Evolutionary conservation across 1,140 invertebrate species (phyloP).

Genomic region (Drosophila takahashii): DNA sequence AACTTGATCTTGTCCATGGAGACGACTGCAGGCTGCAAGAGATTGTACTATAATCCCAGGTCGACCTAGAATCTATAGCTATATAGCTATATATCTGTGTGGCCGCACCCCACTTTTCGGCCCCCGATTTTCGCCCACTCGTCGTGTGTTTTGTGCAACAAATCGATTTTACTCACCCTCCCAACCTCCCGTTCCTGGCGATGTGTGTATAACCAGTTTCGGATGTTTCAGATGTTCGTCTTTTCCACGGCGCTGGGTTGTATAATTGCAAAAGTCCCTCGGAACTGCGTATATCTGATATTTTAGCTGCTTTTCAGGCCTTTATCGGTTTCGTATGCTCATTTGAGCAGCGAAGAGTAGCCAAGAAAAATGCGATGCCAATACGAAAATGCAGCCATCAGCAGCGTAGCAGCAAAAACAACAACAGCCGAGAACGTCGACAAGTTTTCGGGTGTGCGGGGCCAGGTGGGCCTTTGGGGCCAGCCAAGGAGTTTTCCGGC

Average conservation of each 20-base stretch:
- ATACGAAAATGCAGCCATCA: slow-evolving; percentile 61
- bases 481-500: slow-evolving; percentile 23
- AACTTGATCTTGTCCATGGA: slow-evolving; percentile 81
- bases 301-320: slow-evolving; percentile 17
- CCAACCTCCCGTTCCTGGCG: slow-evolving; percentile 53
- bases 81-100: slow-evolving; percentile 4
- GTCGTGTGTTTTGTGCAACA: slow-evolving; percentile 77
- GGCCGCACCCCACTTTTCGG: slow-evolving; percentile 35
- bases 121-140: slow-evolving; percentile 49
- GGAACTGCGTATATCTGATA: slow-evolving; percentile 30
- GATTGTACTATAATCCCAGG: slow-evolving; percentile 44
- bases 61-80: slow-evolving; percentile 42
- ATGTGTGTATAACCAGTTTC: slow-evolving; percentile 81
- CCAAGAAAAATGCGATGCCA: slow-evolving; percentile 42
- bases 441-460: slow-evolving; percentile 14
- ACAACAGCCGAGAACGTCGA: slow-evolving; percentile 44
- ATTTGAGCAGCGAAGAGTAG: slow-evolving; percentile 42
- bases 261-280: slow-evolving; percentile 74
- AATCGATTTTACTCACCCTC: slow-evolving; percentile 83
- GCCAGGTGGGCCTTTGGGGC: slow-evolving; percentile 16
- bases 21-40: slow-evolving; percentile 63
- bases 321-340: slow-evolving; percentile 50
- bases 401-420: background rate
- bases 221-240: slow-evolving; percentile 61
- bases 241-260: slow-evolving; percentile 55